Percentiles rank a stretch among this genome's conserved stretches.
phyloP scores from a whole-genome alignment of 2,888 invertebrate genomes.

The Campoplex capitator region DNA sequence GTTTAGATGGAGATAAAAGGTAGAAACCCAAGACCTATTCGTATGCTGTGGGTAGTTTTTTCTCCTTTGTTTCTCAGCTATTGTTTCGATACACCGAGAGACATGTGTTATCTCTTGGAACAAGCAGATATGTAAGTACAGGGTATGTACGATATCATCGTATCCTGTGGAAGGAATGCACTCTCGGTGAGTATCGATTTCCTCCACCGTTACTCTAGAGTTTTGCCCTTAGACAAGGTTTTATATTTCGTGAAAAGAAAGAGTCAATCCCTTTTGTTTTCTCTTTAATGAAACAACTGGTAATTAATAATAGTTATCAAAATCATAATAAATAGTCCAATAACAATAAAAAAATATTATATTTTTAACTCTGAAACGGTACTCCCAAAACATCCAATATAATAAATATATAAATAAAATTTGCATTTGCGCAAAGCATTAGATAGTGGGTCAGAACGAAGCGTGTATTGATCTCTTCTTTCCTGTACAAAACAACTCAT shows the following conservation, averaged over 20 bases:
- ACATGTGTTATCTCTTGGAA: slow-evolving; percentile 20
- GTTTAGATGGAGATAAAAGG: slow-evolving; percentile 41
- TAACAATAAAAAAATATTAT: not conserved
- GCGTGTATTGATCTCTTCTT: not conserved
- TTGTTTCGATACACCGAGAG: slow-evolving; percentile 27
- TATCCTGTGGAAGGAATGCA: slow-evolving; percentile 28
- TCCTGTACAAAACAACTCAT: not conserved
- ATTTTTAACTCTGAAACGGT: not conserved
- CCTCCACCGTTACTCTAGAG: slow-evolving; percentile 18
- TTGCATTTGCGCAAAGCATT: no score
- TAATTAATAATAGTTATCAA: not conserved
- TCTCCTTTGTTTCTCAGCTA: slow-evolving; percentile 5
- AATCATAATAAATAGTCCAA: not conserved
- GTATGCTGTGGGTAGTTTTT: slow-evolving; percentile 14
- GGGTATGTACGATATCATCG: slow-evolving; percentile 36
- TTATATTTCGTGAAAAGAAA: slow-evolving; percentile 40
- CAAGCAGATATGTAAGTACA: slow-evolving; percentile 21
- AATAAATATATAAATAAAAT: no score
- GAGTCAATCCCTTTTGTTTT: not conserved
- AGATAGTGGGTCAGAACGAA: not conserved
- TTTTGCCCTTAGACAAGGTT: slow-evolving; percentile 17
- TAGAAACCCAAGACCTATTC: slow-evolving; percentile 52
- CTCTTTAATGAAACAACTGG: no score
- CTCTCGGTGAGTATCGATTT: slow-evolving; percentile 54
- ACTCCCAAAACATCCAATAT: not conserved